phyloP scores from a whole-genome alignment of 2,797 vertebrate species.

The Phrynocephalus forsythii region DNA sequence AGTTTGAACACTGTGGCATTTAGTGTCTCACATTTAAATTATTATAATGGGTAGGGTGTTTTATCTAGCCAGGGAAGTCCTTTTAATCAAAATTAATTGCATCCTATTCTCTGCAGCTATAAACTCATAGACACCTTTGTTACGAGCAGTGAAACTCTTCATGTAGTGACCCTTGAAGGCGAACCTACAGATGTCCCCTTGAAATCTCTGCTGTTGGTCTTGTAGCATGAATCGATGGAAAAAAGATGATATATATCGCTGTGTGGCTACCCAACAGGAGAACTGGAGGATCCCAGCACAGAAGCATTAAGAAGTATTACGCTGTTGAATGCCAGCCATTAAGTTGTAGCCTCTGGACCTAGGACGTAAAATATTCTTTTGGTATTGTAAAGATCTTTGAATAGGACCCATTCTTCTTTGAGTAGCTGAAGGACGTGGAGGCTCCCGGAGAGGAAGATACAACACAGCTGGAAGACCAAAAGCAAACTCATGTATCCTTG shows the following conservation, averaged over 20 bases:
- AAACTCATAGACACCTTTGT: constrained; percentile 30
- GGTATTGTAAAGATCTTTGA: constrained; percentile 32
- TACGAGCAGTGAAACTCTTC: constrained; percentile 24
- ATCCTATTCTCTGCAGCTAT: constrained; percentile 60
- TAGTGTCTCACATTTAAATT: constrained; percentile 62
- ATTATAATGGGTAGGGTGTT: constrained; percentile 31
- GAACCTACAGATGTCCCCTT: constrained; percentile 28
- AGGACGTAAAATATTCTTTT: constrained; percentile 45
- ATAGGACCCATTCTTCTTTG: constrained; percentile 26
- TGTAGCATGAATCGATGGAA: constrained; percentile 1
- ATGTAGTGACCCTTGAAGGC: constrained; percentile 32
- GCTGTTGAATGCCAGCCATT: constrained; percentile 28
- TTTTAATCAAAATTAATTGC: constrained; percentile 58
- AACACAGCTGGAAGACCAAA: constrained; percentile 35
- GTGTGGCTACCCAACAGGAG: constrained; percentile 4
- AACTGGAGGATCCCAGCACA: constrained; percentile 7
- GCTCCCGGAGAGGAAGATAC: constrained; percentile 30
- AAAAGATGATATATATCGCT: background rate
- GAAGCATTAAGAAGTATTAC: background rate
- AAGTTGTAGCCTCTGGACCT: constrained; percentile 39
- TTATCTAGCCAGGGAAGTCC: constrained; percentile 32
- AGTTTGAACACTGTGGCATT: constrained; percentile 78
- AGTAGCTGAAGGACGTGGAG: constrained; percentile 31
- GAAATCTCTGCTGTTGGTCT: constrained; percentile 35
- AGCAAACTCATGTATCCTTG: constrained; percentile 9